phyloP scores from a whole-genome alignment of 1,140 invertebrate genomes.

The Bilobella aurantiaca region DNA sequence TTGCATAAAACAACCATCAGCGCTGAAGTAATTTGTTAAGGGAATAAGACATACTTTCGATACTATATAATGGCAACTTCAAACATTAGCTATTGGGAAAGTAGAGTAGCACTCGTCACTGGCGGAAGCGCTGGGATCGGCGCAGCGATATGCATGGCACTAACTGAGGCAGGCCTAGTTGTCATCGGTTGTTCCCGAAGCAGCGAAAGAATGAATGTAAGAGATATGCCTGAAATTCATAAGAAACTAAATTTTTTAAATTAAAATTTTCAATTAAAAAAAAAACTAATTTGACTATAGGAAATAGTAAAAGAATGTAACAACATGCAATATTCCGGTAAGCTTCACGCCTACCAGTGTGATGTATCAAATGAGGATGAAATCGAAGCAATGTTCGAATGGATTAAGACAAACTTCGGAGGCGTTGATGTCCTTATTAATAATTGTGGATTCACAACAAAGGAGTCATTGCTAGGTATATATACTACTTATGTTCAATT shows the following conservation, averaged over 20 bases:
- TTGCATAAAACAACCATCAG: too few species aligned
- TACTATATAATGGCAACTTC: conserved; percentile 7
- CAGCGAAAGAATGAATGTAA: background rate
- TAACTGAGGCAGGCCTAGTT: conserved; percentile 51
- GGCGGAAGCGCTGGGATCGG: conserved; percentile 61
- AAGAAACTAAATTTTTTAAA: background rate
- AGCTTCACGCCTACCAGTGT: conserved; percentile 48
- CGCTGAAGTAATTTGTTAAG: too few species aligned
- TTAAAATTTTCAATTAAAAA: background rate
- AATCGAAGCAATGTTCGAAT: conserved; percentile 53
- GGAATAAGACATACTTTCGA: too few species aligned
- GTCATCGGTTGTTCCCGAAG: conserved; percentile 45
- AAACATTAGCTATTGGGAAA: conserved; percentile 44
- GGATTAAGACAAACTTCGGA: conserved; percentile 50
- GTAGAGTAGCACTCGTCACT: conserved; percentile 58
- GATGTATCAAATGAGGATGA: conserved; percentile 57
- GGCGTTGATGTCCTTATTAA: conserved; percentile 61
- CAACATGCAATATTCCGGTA: conserved; percentile 34
- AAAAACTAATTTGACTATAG: background rate
- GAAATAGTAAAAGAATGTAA: conserved; percentile 19
- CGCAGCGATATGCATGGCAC: conserved; percentile 44
- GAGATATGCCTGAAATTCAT: too few species aligned
- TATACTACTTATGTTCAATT: too few species aligned
- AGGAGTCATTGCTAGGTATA: too few species aligned
- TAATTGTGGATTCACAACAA: too few species aligned